Percentiles rank a stretch among this genome's conserved stretches.
phyloP scores from a whole-genome alignment of 2,888 invertebrate species.

The Dione juno region DNA sequence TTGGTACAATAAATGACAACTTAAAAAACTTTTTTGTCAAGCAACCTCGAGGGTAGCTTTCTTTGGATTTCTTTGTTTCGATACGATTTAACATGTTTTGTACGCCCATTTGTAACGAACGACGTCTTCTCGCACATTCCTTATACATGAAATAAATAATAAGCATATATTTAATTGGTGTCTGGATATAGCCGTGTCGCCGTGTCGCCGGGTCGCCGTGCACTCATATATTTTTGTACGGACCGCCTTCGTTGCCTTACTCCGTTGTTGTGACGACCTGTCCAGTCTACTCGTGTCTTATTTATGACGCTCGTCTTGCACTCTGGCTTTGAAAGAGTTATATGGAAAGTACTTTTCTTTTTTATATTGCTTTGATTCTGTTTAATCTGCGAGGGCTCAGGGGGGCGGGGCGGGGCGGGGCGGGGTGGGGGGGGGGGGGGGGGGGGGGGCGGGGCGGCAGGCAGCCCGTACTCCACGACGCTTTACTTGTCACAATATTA shows the following conservation, averaged over 20 bases:
- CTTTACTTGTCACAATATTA: too few relatives aligned
- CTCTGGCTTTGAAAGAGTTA: neutral
- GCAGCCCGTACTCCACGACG: too few relatives aligned
- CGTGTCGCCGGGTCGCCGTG: too few relatives aligned
- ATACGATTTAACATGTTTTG: neutral
- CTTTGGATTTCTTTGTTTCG: too few relatives aligned
- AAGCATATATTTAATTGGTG: constrained; percentile 15
- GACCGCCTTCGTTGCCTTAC: constrained; percentile 72
- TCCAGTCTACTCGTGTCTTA: neutral
- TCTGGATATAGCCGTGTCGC: constrained; percentile 40
- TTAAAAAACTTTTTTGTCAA: too few relatives aligned
- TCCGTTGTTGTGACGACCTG: constrained; percentile 34
- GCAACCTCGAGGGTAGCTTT: too few relatives aligned
- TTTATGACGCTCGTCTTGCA: neutral
- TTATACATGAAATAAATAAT: constrained; percentile 17
- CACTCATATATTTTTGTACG: constrained; percentile 51
- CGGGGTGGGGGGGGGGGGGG: too few relatives aligned
- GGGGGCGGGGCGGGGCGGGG: too few relatives aligned
- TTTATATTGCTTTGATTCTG: too few relatives aligned
- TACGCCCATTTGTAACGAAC: neutral
- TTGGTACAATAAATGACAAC: neutral
- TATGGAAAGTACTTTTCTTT: neutral
- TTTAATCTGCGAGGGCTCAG: too few relatives aligned
- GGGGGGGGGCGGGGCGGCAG: too few relatives aligned
- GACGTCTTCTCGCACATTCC: constrained; percentile 31